These are phyloP conservation scores for Grapholita molesta DNA, from an alignment of 1,140 invertebrate genomes.

Conservation along the genomic window DNA sequence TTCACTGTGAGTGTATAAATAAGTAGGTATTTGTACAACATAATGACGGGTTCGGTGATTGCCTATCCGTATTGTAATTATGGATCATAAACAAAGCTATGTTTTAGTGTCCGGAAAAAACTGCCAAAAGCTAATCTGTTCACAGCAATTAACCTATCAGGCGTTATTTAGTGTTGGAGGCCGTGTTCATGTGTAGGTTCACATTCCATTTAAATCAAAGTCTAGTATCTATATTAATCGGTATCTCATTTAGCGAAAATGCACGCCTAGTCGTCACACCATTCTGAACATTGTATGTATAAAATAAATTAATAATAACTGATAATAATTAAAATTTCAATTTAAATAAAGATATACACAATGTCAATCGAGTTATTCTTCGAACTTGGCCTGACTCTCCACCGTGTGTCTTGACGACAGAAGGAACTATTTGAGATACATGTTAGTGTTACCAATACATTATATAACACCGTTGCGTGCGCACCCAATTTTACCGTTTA, in stretches of 20 bases:
- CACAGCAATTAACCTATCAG: slow-evolving; percentile 73
- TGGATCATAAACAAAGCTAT: slow-evolving; percentile 68
- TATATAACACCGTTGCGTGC: slow-evolving; percentile 31
- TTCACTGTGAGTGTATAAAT: slow-evolving; percentile 56
- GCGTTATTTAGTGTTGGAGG: slow-evolving; percentile 49
- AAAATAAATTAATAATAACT: too few species aligned
- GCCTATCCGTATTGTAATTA: slow-evolving; percentile 68
- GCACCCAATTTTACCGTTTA: slow-evolving; percentile 34
- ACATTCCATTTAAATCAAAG: slow-evolving; percentile 1
- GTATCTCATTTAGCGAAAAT: neutral
- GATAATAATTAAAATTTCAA: too few species aligned
- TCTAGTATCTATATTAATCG: neutral
- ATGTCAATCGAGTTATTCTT: neutral
- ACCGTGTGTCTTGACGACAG: neutral
- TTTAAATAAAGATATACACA: too few species aligned
- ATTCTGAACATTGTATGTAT: too few species aligned
- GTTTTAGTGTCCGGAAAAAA: slow-evolving; percentile 43
- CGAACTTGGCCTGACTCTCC: neutral
- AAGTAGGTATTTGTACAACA: slow-evolving; percentile 68
- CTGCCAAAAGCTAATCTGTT: slow-evolving; percentile 68
- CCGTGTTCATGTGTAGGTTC: slow-evolving; percentile 36
- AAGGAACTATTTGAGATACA: too few species aligned
- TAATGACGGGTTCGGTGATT: slow-evolving; percentile 72
- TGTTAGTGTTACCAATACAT: too few species aligned
- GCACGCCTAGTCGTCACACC: too few species aligned